These are phyloP conservation scores for Smutsia gigantea DNA, from an alignment of 2,797 vertebrate species.

Conservation along the genomic window DNA sequence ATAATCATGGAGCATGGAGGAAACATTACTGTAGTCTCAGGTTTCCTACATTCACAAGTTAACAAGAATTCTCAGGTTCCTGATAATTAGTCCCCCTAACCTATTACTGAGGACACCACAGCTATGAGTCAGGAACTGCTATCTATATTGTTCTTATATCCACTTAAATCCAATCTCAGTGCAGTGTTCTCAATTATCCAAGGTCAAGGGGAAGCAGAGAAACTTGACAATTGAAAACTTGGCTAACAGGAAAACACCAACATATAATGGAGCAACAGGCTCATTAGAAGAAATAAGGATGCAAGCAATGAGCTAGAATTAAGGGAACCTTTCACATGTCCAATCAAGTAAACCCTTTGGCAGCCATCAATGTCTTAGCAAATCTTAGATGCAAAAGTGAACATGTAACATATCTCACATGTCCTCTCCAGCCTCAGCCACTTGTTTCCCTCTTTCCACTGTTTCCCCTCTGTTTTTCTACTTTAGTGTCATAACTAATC, in stretches of 20 bases:
- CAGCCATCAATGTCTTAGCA: neutral
- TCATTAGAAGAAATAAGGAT: neutral
- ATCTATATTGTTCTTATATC: neutral
- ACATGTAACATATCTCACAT: no score
- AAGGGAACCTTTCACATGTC: neutral
- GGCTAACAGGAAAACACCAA: neutral
- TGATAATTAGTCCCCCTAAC: neutral
- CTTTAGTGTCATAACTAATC: neutral
- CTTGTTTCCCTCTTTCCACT: neutral
- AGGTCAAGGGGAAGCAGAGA: neutral
- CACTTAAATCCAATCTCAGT: neutral
- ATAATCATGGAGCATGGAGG: neutral
- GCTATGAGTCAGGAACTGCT: neutral
- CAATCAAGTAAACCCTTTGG: neutral
- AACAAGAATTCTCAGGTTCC: neutral
- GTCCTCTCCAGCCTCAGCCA: neutral
- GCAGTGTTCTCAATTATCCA: neutral
- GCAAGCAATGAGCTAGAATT: neutral
- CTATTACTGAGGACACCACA: neutral
- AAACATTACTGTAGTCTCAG: neutral
- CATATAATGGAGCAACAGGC: rapidly evolving
- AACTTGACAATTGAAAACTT: neutral
- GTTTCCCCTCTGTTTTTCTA: neutral
- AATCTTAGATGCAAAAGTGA: neutral
- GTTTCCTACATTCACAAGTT: neutral